Base-by-base conservation (phyloP, 1,140 invertebrate species). In the Procambarus clarkii region DNA sequence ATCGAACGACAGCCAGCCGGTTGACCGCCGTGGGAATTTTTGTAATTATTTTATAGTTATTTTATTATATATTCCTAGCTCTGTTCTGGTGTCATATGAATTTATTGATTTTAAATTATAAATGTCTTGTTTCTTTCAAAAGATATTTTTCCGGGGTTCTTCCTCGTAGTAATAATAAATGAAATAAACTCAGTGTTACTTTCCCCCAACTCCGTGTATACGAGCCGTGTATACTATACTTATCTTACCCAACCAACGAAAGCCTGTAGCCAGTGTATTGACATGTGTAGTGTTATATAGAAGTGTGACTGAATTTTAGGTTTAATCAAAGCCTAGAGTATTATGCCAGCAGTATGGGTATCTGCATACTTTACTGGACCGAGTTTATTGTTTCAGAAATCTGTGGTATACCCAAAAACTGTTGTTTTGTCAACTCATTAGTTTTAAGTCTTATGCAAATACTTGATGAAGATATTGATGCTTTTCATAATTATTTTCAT, bases 281-380 rank as follows among this genome's bases (percentile, higher is more conserved):
- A 89, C 54, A 91, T 85, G 82, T 84, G 89, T 91, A 91, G 89
- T 91, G 82, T 91, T 91, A 91, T 85, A 91, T 91, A 91, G 89
- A 91, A 79, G 89, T 91, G 83, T 91, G 89, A 91, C 89, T 85
- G 89, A 91, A 86, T 60, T 91, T 91, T 91, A 91, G 89, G 89
- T 91, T 91, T 91, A 91, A 91, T 86, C 83, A 85, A 91, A 91
- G 89, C 89, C 82, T 91, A 91, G 89, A 91, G 89, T 91, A 91
- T 91, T 91, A 64, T 64, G 80, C 69, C 89, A 91, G 86, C 89
- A 91, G 89, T 91, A 34, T 76, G 89, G 89, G 89, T 91, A 91
- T 91, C 58, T 64, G 85, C 89, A 91, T 91, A 91, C 54, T 85
- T 69, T 91, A 85, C 89, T 91, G 89, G 60, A 80, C 89, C 85